phyloP scores from a whole-genome alignment of 2,113 vertebrate genomes.

The Rhombomys opimus region DNA sequence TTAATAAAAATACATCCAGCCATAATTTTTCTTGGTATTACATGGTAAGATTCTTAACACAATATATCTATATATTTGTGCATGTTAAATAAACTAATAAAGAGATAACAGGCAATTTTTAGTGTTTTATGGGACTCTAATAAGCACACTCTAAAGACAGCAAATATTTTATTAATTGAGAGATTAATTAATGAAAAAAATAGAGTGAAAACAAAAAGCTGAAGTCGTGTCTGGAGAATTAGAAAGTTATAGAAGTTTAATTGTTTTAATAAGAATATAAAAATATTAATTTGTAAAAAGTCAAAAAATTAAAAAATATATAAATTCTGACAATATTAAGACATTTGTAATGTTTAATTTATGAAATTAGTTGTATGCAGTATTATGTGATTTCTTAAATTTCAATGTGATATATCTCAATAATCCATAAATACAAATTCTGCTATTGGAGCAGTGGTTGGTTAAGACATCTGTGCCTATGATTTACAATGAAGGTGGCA shows the following conservation, averaged over 20 bases:
- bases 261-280: background rate
- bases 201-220: background rate
- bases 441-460: background rate
- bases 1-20: background rate
- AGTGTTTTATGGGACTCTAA: background rate
- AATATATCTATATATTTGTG: background rate
- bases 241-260: background rate
- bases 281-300: background rate
- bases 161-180: background rate
- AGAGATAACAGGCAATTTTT: background rate
- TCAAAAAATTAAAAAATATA: background rate
- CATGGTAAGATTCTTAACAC: background rate
- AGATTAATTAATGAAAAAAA: background rate
- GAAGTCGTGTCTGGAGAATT: background rate
- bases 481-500: background rate
- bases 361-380: background rate
- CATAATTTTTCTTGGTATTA: background rate
- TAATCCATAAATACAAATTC: background rate
- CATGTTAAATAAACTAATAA: background rate
- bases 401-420: background rate
- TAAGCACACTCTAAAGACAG: background rate
- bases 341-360: background rate
- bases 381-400: background rate
- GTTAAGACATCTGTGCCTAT: background rate
- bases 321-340: background rate